Percentiles rank a stretch among this genome's conserved stretches.
Evolutionary conservation across 2,888 invertebrate genomes (phyloP).

Genomic region (Smittia sp.): DNA sequence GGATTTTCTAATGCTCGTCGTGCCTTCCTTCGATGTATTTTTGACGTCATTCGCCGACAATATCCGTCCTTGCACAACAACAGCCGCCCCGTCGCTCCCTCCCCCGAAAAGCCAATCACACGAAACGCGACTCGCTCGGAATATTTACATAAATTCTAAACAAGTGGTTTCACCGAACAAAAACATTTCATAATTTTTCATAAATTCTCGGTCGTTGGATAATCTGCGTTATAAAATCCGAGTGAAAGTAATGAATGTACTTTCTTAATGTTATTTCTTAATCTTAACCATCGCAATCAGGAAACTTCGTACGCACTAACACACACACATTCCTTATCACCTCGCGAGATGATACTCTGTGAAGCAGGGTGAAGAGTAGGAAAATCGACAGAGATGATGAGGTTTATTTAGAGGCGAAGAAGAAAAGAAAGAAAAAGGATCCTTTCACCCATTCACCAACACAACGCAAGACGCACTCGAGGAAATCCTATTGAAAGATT

Average conservation of each 20-base stretch:
- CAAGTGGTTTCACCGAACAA: constrained; percentile 7
- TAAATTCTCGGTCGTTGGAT: neutral
- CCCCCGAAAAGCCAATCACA: neutral
- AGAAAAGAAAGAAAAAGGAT: constrained; percentile 14
- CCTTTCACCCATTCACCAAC: constrained; percentile 13
- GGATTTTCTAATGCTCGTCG: too few relatives aligned
- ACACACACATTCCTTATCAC: neutral
- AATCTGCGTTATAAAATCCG: neutral
- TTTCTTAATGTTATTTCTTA: constrained; percentile 32
- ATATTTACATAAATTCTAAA: constrained; percentile 16
- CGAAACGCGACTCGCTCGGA: neutral
- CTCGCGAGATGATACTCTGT: too few relatives aligned
- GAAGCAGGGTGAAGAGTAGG: too few relatives aligned
- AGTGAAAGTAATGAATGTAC: constrained; percentile 14
- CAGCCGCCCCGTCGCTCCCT: neutral
- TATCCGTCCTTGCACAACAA: neutral
- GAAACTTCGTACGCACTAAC: neutral
- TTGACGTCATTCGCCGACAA: constrained; percentile 22
- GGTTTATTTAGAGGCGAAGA: neutral
- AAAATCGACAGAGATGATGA: neutral
- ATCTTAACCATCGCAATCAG: constrained; percentile 20
- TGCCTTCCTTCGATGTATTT: neutral
- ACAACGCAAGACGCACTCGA: constrained; percentile 2
- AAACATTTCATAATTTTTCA: constrained; percentile 4
- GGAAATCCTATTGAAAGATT: constrained; percentile 37